Evolutionary conservation across 2,888 invertebrate genomes (phyloP).

Genomic region (Lasioglossum figueresi): DNA sequence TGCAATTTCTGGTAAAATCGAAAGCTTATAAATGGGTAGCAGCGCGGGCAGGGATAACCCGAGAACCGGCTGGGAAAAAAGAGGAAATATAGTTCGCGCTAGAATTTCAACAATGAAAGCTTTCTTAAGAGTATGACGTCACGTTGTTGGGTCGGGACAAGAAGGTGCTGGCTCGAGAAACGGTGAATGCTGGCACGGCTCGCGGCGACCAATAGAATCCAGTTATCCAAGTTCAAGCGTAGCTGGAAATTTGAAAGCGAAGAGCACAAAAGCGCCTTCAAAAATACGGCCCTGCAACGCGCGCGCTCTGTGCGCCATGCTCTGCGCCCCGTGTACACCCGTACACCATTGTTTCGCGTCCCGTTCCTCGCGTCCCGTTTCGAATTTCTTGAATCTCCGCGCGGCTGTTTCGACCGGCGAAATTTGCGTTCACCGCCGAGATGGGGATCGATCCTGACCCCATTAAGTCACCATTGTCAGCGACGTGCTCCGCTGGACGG

Average conservation of each 20-base stretch:
- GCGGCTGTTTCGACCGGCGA: conserved; percentile 29
- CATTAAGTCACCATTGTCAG: background rate
- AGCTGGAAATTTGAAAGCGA: conserved; percentile 60
- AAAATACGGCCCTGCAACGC: conserved; percentile 40
- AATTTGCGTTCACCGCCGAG: background rate
- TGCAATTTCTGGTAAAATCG: background rate
- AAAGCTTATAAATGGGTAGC: background rate
- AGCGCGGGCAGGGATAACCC: background rate
- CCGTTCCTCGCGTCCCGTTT: conserved; percentile 18
- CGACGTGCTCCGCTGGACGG: background rate
- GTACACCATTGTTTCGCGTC: conserved; percentile 43
- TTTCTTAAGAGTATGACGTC: conserved; percentile 60
- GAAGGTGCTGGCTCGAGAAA: background rate
- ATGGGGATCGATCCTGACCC: conserved; percentile 4
- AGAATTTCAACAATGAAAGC: conserved; percentile 69
- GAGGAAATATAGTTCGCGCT: conserved; percentile 51
- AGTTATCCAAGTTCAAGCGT: conserved; percentile 62
- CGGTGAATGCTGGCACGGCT: conserved; percentile 42
- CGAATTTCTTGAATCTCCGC: conserved; percentile 47
- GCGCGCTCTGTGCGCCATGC: background rate
- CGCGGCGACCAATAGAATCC: conserved; percentile 62
- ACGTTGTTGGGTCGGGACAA: background rate
- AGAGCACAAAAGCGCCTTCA: conserved; percentile 45
- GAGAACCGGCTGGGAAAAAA: background rate
- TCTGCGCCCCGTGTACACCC: conserved; percentile 16